Conservation (phyloP, 2,888 invertebrate species). For the Liopterus haemorrhoidalis region DNA sequence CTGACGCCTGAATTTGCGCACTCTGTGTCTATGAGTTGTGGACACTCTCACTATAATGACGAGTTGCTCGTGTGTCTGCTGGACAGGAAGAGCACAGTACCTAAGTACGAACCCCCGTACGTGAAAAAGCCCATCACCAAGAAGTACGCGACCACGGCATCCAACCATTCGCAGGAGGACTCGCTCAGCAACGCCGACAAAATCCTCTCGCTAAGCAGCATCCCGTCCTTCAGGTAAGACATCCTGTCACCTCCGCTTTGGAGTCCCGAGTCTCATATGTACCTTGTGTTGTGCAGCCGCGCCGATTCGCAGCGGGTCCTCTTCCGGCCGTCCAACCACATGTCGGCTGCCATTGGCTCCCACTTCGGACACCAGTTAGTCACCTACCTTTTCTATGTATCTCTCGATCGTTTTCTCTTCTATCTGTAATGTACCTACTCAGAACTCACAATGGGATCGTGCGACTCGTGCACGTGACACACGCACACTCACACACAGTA, state of each 20-base stretch:
- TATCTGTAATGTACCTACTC: neutral
- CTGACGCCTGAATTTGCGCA: too few species aligned
- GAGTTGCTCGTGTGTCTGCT: too few species aligned
- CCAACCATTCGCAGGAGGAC: slow-evolving; percentile 73
- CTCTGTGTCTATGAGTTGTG: too few species aligned
- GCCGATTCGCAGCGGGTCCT: slow-evolving; percentile 68
- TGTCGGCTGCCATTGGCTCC: slow-evolving; percentile 57
- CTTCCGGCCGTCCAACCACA: slow-evolving; percentile 68
- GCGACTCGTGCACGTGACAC: too few species aligned
- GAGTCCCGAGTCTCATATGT: neutral
- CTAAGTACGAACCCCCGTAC: slow-evolving; percentile 84
- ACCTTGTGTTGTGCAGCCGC: slow-evolving; percentile 52
- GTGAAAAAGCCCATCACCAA: slow-evolving; percentile 75
- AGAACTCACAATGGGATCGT: too few species aligned
- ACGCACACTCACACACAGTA: too few species aligned
- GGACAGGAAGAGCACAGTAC: slow-evolving; percentile 84
- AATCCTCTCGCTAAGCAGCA: slow-evolving; percentile 73
- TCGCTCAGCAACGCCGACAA: slow-evolving; percentile 75
- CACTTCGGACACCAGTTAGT: slow-evolving; percentile 76
- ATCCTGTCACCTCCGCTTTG: neutral
- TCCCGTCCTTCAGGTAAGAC: slow-evolving; percentile 66
- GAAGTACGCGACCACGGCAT: slow-evolving; percentile 63
- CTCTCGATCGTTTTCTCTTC: neutral
- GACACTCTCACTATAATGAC: too few species aligned
- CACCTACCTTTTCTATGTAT: slow-evolving; percentile 30